Evolutionary conservation across 2,113 vertebrate species (phyloP), one percentile per base, ranked within the genome.

Genomic region (Ceyx margarethae): DNA sequence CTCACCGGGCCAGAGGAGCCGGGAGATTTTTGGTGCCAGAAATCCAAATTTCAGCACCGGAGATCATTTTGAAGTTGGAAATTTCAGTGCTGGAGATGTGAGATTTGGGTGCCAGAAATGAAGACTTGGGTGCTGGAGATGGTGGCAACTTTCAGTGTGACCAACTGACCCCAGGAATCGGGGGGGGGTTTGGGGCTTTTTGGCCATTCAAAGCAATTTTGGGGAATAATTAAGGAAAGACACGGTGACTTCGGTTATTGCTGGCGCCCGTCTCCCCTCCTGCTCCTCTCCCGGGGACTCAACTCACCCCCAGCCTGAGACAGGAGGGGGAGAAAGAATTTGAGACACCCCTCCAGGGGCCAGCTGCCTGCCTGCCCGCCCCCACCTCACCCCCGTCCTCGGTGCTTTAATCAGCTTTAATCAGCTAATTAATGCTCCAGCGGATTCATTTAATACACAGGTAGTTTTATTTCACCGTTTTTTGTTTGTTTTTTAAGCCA

Each of bases 191-290:
- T 12, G 43, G 53, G 77, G 1, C 1, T 0, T 1, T 87, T 86
- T 83, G 91, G 94, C 91, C 81, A 16, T 56, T 23, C 56, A 29
- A 86, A 87, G 96, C 95, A 74, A 45, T 18, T 61, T 78, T 45
- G 8, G 74, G 48, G 35, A 37, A 17, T 42, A 72, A 76, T 96
- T 97, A 93, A 97, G 95, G 96, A 97, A 96, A 97, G 93, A 91
- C 91, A 94, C 16, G 82, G 96, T 87, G 88, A 85, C 83, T 67
- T 12, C 10, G 2, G 74, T 96, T 96, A 96, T 96, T 96, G 95
- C 95, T 93, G 75, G 80, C 1, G 5, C 22, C 82, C 45, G 60
- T 20, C 61, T 82, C 74, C 94, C 91, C 95, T 86, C 95, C 80
- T 4, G 7, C 81, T 5, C 73, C 87, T 87, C 88, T 26, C 67